Evolutionary conservation across 1,140 invertebrate species (phyloP), one percentile per base, ranked within the genome.

Genomic region (Antheraea mylitta): DNA sequence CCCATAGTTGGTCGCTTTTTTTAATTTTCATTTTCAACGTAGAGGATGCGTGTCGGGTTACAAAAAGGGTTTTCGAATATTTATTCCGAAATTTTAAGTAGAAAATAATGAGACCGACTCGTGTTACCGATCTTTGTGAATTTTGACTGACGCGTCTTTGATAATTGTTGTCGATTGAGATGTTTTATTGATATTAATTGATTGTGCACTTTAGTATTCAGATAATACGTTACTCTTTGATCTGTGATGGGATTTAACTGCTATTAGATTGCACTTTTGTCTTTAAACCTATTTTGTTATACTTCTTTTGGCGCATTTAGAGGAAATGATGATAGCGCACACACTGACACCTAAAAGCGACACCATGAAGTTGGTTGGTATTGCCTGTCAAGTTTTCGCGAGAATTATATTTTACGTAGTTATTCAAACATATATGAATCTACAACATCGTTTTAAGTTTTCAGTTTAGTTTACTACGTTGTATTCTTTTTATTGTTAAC

Each of bases 21-120:
- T 86, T 77, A 84, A 84, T 88, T 85, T 85, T 80, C 82, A 79
- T 87, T 81, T 83, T 86, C 82, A 83, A 82, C 82, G 77, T 69
- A 70, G 74, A 79, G 84, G 77, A 82, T 76, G 77, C 69, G 81
- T 85, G 78, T 90, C 83, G 72, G 66, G 73, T 90, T 90, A 81
- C 87, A 85, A 85, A 69, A 75, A 83, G 80, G 64, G 53, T n/a
- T 66, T 48, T 53, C 30, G 18, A 63, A 37, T 63, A 63, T 37
- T 63, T 22, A 30, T 63, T 63, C 36, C 18, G 16, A 63, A 63
- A 63, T 63, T 53, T 53, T 53, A 53, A 53, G 16, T 53, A 53
- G 61, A 18, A 18, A 63, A 63, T 63, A 63, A 63, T 63, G 61
- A 63, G 61, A 37, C 11, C 37, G 19, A 38, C 63, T 64, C 42